Base-by-base conservation (phyloP, 1,140 invertebrate species). In the Melitaea cinxia region DNA sequence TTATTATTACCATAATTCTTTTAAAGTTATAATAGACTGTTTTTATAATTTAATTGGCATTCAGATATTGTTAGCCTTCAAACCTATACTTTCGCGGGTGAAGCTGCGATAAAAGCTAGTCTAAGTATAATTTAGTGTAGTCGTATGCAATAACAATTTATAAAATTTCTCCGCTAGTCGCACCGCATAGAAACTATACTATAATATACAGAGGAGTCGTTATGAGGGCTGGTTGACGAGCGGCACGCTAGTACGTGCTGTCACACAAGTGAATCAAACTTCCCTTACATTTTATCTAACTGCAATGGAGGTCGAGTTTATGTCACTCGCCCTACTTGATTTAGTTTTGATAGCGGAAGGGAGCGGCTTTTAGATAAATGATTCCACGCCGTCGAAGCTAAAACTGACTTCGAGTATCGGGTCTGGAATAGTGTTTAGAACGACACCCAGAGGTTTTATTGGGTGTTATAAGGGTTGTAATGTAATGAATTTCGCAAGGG, bases 261-360 rank as follows among this genome's bases (percentile, higher is more conserved):
- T 77, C 78, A 76, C 73, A 70, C 68, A 77, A 87, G 80, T 90
- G 83, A 87, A 88, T 88, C 82, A 86, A 87, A 88, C 76, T 83
- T 80, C 88, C 77, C 78, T 87, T 78, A 84, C 76, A 84, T 87
- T 90, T 87, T 85, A 85, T 88, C 82, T 82, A 76, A 88, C 77
- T 85, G 83, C 80, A 80, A 87, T 84, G 85, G 83, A 74, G 88
- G 87, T 83, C 77, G 78, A 81, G 78, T 87, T 89, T 89, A 86
- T 85, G 83, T 75, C 80, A 75, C 68, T 78, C 80, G 70, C 86
- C 84, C 82, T 83, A 78, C 82, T 86, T 88, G 85, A 90, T 90
- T 83, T 82, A 82, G 85, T 86, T 90, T 88, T 90, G 88, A 90
- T 90, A 80, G 83, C 75, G 77, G 80, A 81, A 82, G 80, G 84